These are phyloP conservation scores for Oxygymnocypris stewartii DNA, from an alignment of 2,113 vertebrate species.

Conservation along the genomic window DNA sequence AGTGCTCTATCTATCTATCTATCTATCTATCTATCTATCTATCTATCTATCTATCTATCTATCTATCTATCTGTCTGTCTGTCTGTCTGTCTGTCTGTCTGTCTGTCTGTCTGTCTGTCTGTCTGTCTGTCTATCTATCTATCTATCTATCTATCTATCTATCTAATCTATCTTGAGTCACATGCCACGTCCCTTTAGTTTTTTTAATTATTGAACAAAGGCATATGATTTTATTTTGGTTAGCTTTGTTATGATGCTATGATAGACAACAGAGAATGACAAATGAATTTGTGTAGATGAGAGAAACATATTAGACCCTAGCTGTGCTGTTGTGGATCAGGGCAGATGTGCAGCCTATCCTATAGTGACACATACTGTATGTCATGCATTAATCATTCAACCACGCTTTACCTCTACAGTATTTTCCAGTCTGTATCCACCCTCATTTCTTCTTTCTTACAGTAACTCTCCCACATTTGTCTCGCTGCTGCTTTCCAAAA, in stretches of 20 bases:
- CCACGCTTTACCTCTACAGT: constrained; percentile 12
- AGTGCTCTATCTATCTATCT: no score
- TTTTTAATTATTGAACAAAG: background rate
- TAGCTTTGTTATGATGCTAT: background rate
- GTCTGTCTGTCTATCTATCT: no score
- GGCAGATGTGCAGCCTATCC: background rate
- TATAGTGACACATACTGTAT: background rate
- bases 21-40: no score
- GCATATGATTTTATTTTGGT: background rate
- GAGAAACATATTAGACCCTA: constrained; percentile 8
- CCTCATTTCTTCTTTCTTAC: background rate
- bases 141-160: no score
- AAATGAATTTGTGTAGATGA: constrained; percentile 11
- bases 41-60: no score
- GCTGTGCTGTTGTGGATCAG: constrained; percentile 5
- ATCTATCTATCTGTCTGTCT: no score
- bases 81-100: no score
- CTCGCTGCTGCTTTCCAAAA: constrained; percentile 48
- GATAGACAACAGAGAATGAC: constrained; percentile 8
- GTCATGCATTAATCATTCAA: constrained; percentile 28
- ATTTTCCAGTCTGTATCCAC: constrained; percentile 4
- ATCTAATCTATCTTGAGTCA: no score
- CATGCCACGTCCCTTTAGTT: background rate
- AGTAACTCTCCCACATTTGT: constrained; percentile 16
- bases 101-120: no score